Evolutionary conservation across 1,140 invertebrate species (phyloP).

Genomic region (Ips typographus): DNA sequence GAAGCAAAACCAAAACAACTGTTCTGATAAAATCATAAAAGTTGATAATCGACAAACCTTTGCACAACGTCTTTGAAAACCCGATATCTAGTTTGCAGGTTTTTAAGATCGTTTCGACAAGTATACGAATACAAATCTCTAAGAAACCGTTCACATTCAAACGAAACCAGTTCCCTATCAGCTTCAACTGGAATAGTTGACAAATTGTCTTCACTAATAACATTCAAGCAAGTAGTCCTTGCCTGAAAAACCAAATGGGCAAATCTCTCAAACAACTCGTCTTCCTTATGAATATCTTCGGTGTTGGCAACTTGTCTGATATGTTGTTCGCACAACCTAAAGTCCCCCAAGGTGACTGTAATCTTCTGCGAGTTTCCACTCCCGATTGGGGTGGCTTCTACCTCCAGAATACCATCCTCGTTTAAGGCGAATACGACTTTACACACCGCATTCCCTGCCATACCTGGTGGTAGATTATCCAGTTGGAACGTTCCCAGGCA

Average conservation of each 20-base stretch:
- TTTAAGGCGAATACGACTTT: conserved; percentile 26
- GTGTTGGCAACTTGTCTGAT: neutral
- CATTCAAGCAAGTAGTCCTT: neutral
- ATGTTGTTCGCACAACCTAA: conserved; percentile 14
- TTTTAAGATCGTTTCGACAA: too few species aligned
- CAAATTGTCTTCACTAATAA: neutral
- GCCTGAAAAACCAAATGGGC: neutral
- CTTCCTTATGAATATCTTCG: conserved; percentile 14
- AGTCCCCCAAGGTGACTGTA: conserved; percentile 16
- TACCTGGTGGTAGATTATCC: conserved; percentile 24
- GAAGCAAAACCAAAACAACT: too few species aligned
- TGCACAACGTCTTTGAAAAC: too few species aligned
- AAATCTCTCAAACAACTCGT: conserved; percentile 19
- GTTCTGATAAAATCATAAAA: too few species aligned
- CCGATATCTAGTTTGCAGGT: too few species aligned
- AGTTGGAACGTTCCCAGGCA: conserved; percentile 29
- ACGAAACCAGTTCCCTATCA: too few species aligned
- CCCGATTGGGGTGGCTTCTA: conserved; percentile 19
- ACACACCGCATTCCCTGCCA: conserved; percentile 18
- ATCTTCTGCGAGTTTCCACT: conserved; percentile 17
- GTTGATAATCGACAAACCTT: too few species aligned
- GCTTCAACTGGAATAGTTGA: too few species aligned
- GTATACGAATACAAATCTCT: too few species aligned
- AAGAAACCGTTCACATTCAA: too few species aligned
- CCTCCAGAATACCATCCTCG: conserved; percentile 37